Conservation (phyloP, 2,888 invertebrate species). For the Patella ulyssiponensis region DNA sequence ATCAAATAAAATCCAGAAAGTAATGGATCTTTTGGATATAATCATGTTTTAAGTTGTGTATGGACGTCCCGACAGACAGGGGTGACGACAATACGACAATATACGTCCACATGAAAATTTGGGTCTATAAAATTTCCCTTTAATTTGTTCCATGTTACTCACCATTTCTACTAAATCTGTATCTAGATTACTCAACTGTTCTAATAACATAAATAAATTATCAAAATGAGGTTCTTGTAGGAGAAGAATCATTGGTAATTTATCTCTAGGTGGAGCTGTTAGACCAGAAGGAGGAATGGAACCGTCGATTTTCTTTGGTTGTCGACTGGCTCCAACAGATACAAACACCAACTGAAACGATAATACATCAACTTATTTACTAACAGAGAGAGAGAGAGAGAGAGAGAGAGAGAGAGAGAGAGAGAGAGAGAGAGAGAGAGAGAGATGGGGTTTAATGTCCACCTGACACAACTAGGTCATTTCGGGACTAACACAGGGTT, state of each 20-base stretch:
- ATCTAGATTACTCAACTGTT: conserved; percentile 89
- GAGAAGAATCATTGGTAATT: conserved; percentile 87
- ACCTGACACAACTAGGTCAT: too few relatives aligned
- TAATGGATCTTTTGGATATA: background rate
- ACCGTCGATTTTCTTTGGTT: conserved; percentile 78
- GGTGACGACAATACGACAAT: background rate
- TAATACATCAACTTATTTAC: conserved; percentile 11
- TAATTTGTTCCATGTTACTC: conserved; percentile 15
- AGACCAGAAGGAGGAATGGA: conserved; percentile 88
- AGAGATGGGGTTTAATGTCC: too few relatives aligned
- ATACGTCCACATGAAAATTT: background rate
- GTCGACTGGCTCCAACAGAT: conserved; percentile 84
- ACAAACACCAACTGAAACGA: conserved; percentile 85
- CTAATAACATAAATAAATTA: conserved; percentile 90
- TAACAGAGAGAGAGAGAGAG: too few relatives aligned
- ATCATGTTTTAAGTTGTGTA: background rate
- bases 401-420: too few relatives aligned
- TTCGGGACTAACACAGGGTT: too few relatives aligned
- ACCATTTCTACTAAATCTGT: conserved; percentile 75
- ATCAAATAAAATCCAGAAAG: background rate
- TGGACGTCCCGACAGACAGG: background rate
- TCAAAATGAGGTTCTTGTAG: conserved; percentile 91
- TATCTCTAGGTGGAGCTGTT: conserved; percentile 85
- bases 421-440: too few relatives aligned
- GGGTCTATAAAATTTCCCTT: background rate